These are phyloP conservation scores for Diplodus sargus DNA, from an alignment of 2,797 vertebrate species.

Conservation along the genomic window DNA sequence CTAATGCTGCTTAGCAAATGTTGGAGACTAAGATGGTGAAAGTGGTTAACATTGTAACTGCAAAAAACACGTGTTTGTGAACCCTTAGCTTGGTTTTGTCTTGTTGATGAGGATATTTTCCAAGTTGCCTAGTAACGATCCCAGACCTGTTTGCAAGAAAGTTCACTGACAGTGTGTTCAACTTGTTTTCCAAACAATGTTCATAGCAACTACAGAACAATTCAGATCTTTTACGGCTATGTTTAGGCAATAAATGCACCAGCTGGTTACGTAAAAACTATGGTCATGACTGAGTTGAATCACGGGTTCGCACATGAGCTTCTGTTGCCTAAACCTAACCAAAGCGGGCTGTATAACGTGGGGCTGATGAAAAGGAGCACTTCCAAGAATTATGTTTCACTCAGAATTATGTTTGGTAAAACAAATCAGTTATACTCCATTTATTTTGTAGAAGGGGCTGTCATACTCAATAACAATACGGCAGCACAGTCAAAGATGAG, in stretches of 20 bases:
- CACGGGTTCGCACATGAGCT: not conserved
- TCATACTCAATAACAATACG: not conserved
- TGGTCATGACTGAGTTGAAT: slow-evolving; percentile 8
- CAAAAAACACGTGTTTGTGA: not conserved
- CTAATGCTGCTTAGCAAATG: not conserved
- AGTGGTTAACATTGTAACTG: not conserved
- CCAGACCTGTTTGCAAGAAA: not conserved
- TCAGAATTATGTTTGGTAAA: slow-evolving; percentile 9
- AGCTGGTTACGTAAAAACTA: not conserved
- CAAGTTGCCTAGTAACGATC: not conserved
- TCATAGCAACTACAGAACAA: not conserved
- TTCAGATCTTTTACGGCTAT: not conserved
- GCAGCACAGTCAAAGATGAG: not conserved
- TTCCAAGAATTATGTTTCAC: slow-evolving; percentile 5
- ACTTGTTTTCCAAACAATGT: slow-evolving; percentile 8
- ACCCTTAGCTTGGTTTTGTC: not conserved
- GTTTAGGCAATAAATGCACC: not conserved
- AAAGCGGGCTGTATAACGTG: not conserved
- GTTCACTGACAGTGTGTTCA: not conserved
- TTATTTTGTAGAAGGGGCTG: not conserved
- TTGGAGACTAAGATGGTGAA: not conserved
- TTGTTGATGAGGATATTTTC: slow-evolving; percentile 6
- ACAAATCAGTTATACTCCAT: not conserved
- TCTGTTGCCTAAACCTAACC: slow-evolving; percentile 19
- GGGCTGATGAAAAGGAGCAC: not conserved